A percentile compares a stretch with the other conserved stretches of the same genome.
Conservation (phyloP, 2,113 vertebrate genomes). For the Gnathonemus echidnorhynchus region DNA sequence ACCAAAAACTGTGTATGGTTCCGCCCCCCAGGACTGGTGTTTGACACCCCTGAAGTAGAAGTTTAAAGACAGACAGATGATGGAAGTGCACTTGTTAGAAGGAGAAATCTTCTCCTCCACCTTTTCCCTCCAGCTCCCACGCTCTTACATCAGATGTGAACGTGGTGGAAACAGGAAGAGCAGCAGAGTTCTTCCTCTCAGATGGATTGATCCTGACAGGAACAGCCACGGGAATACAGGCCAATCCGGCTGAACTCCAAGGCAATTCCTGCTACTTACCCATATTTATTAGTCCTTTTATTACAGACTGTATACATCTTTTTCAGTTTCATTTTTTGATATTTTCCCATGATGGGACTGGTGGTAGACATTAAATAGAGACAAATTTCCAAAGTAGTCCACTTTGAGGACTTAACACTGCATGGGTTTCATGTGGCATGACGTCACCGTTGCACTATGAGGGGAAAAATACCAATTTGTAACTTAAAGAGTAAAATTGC, state of each 20-base stretch:
- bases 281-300: background rate
- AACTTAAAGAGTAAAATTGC: background rate
- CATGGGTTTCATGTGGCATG: background rate
- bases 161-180: constrained; percentile 47
- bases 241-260: constrained; percentile 58
- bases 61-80: background rate
- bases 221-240: constrained; percentile 58
- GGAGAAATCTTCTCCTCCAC: background rate
- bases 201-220: constrained; percentile 76
- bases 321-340: background rate
- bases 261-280: background rate
- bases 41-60: too few species aligned
- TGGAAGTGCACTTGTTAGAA: background rate
- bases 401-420: background rate
- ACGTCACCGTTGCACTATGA: background rate
- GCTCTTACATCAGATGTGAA: constrained; percentile 69
- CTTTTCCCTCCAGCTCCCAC: constrained; percentile 61
- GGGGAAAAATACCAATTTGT: background rate
- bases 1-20: too few species aligned
- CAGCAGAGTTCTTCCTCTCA: constrained; percentile 77
- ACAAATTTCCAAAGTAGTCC: background rate
- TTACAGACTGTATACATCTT: background rate
- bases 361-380: background rate
- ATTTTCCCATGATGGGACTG: background rate
- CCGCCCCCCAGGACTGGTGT: too few species aligned